Percentiles rank a stretch among this genome's conserved stretches.
phyloP scores from a whole-genome alignment of 2,888 invertebrate genomes.

The Brachycybe producta region DNA sequence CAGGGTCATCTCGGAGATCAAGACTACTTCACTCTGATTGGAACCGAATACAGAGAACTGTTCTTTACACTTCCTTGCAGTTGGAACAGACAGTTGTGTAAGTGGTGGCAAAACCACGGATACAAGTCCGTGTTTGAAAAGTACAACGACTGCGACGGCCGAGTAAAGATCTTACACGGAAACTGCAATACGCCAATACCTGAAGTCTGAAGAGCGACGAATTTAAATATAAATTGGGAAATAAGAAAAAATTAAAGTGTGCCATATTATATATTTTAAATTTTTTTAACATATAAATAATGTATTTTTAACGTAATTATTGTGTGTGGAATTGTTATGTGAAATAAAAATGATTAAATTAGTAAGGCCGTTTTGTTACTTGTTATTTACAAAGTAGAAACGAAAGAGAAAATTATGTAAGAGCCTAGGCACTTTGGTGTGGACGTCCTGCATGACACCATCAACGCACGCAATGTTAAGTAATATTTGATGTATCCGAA shows the following conservation, averaged over 20 bases:
- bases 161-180: slow-evolving; percentile 55
- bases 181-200: slow-evolving; percentile 62
- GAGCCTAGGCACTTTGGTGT: too few relatives aligned
- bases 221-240: neutral
- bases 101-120: slow-evolving; percentile 66
- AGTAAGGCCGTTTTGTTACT: too few relatives aligned
- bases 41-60: slow-evolving; percentile 53
- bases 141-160: slow-evolving; percentile 54
- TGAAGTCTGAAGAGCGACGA: slow-evolving; percentile 20
- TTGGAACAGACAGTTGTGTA: slow-evolving; percentile 68
- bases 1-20: slow-evolving; percentile 67
- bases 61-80: slow-evolving; percentile 60
- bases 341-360: too few relatives aligned
- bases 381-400: too few relatives aligned
- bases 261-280: neutral
- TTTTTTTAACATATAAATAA: neutral
- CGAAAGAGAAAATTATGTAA: too few relatives aligned
- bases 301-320: too few relatives aligned
- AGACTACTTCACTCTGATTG: slow-evolving; percentile 61
- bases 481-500: too few relatives aligned
- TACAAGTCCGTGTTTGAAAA: slow-evolving; percentile 55
- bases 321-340: too few relatives aligned
- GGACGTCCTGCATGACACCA: too few relatives aligned
- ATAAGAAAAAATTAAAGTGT: neutral
- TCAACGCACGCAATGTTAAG: too few relatives aligned